These are phyloP conservation scores for Dendrolimus houi DNA, from an alignment of 2,888 invertebrate species.

Conservation along the genomic window DNA sequence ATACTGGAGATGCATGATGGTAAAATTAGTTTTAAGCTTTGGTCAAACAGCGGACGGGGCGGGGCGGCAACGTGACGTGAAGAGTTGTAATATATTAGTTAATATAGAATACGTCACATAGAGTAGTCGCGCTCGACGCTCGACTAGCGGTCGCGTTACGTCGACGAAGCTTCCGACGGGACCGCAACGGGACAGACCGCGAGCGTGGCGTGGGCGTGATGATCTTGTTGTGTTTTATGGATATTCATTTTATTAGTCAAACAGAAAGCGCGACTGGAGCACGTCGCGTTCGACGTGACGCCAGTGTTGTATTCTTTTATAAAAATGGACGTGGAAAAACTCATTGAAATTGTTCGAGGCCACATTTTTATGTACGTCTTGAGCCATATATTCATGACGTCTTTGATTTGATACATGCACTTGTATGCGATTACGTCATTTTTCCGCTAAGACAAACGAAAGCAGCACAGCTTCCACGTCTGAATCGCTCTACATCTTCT, in stretches of 20 bases:
- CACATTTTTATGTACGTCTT: too few relatives aligned
- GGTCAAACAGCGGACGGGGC: not conserved
- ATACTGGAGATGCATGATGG: too few relatives aligned
- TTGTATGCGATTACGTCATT: not conserved
- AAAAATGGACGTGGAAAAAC: not conserved
- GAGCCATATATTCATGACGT: not conserved
- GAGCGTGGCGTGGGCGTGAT: not conserved
- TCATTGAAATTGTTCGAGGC: too few relatives aligned
- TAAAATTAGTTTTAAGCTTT: slow-evolving; percentile 4
- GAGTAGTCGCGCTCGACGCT: not conserved
- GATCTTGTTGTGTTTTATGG: not conserved
- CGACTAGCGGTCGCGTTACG: not conserved
- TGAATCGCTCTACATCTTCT: not conserved
- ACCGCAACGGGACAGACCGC: not conserved
- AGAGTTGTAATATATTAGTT: not conserved
- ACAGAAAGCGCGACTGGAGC: not conserved
- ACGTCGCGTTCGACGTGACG: not conserved
- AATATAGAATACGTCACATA: not conserved
- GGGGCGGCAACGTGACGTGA: not conserved
- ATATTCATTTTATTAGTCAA: not conserved
- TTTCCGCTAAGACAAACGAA: not conserved
- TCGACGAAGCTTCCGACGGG: not conserved
- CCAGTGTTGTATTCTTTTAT: not conserved
- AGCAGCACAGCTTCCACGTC: not conserved
- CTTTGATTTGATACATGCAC: not conserved